phyloP scores from a whole-genome alignment of 2,797 vertebrate genomes.

The Ciconia nigra region DNA sequence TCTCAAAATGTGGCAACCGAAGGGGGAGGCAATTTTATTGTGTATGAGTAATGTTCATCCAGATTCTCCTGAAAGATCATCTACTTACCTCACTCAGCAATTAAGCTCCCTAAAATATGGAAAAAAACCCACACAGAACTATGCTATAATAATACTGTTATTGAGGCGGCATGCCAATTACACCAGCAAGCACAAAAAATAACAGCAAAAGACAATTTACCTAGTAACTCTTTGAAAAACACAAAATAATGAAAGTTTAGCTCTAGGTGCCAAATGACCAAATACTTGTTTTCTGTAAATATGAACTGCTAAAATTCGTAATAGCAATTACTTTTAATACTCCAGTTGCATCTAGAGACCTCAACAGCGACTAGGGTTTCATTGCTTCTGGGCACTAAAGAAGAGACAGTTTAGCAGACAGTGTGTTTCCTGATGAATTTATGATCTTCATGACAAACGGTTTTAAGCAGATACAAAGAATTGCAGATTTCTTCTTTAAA shows the following conservation, averaged over 20 bases:
- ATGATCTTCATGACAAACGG: background rate
- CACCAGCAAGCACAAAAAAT: background rate
- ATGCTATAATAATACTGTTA: background rate
- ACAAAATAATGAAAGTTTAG: background rate
- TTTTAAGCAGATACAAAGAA: background rate
- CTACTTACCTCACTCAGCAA: background rate
- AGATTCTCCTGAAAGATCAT: background rate
- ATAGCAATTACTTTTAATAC: background rate
- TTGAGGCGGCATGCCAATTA: background rate
- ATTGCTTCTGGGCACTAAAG: background rate
- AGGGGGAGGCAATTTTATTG: background rate
- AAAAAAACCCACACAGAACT: background rate
- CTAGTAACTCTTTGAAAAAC: background rate
- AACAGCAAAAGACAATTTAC: background rate
- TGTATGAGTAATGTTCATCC: background rate
- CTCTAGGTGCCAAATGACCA: background rate
- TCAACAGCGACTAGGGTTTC: background rate
- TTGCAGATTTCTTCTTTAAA: background rate
- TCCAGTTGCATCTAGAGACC: background rate
- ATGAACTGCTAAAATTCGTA: background rate
- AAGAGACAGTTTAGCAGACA: background rate
- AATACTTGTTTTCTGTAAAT: background rate
- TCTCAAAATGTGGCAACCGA: background rate
- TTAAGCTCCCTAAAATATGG: slow-evolving; percentile 42
- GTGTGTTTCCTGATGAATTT: background rate